Conservation (phyloP, 2,113 vertebrate genomes). For the Melanerpes formicivorus region DNA sequence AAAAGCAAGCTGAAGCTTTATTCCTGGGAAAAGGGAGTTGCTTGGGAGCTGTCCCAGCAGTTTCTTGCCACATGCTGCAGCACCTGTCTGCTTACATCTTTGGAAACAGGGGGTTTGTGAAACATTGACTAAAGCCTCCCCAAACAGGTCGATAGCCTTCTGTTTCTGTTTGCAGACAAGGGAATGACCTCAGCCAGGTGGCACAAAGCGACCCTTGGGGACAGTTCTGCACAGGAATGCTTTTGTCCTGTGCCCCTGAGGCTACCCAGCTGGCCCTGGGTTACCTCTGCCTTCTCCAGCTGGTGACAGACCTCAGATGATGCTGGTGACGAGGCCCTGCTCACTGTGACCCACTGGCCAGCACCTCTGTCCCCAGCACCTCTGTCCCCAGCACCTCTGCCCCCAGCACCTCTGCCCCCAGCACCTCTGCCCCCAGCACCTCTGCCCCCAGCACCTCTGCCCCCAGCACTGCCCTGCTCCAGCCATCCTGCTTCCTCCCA, state of each 20-base stretch:
- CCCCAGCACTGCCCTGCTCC: neutral
- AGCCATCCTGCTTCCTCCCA: neutral
- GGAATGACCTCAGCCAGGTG: neutral
- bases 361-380: neutral
- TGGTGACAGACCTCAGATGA: neutral
- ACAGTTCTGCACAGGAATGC: neutral
- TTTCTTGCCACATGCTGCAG: fast-evolving
- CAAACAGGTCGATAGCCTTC: neutral
- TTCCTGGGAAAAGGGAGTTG: neutral
- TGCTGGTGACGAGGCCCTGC: neutral
- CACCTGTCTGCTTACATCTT: neutral
- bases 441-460: neutral
- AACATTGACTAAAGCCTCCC: constrained; percentile 30
- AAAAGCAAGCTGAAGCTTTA: neutral
- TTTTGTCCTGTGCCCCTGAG: neutral
- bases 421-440: neutral
- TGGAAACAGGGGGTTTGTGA: neutral
- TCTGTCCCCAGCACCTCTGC: neutral
- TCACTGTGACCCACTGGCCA: fast-evolving
- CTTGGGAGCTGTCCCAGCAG: neutral
- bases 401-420: neutral
- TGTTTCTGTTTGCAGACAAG: neutral
- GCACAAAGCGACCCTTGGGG: neutral
- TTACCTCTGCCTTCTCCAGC: neutral
- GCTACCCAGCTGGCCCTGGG: neutral